Percentiles rank a stretch among this genome's conserved stretches.
phyloP scores from a whole-genome alignment of 1,140 invertebrate genomes.

The Lasaia peninsularis region DNA sequence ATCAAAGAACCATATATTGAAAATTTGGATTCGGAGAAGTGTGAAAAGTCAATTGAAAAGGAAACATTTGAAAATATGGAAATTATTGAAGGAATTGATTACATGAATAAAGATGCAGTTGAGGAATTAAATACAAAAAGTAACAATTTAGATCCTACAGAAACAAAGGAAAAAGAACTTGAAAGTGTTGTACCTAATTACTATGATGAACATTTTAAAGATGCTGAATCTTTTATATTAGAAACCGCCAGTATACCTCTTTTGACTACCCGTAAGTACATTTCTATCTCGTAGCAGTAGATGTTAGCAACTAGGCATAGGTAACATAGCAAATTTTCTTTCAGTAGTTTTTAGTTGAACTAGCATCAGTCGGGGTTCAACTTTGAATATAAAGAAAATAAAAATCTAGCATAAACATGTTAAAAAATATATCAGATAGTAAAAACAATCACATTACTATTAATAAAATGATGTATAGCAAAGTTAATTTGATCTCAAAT shows the following conservation, averaged over 20 bases:
- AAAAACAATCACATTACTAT: too few relatives aligned
- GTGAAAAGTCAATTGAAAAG: slow-evolving; percentile 24
- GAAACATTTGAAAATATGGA: slow-evolving; percentile 41
- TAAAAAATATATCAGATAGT: too few relatives aligned
- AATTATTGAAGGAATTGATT: slow-evolving; percentile 37
- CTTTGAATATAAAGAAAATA: too few relatives aligned
- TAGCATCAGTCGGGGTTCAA: too few relatives aligned
- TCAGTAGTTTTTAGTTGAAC: too few relatives aligned
- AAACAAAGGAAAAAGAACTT: slow-evolving; percentile 39
- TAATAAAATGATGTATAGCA: too few relatives aligned
- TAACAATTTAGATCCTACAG: slow-evolving; percentile 28
- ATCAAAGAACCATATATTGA: slow-evolving; percentile 19
- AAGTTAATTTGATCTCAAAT: too few relatives aligned
- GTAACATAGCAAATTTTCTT: too few relatives aligned
- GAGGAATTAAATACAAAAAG: slow-evolving; percentile 31
- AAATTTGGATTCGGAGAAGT: slow-evolving; percentile 22
- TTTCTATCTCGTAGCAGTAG: background rate
- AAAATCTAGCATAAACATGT: too few relatives aligned
- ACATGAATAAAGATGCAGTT: slow-evolving; percentile 26
- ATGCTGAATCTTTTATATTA: slow-evolving; percentile 74
- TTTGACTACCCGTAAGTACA: slow-evolving; percentile 56
- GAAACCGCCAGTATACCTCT: slow-evolving; percentile 65
- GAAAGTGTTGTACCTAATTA: slow-evolving; percentile 53
- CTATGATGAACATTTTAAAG: slow-evolving; percentile 74
- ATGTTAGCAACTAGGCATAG: too few relatives aligned